These are phyloP conservation scores for Alca torda DNA, from an alignment of 2,797 vertebrate genomes.

Conservation along the genomic window DNA sequence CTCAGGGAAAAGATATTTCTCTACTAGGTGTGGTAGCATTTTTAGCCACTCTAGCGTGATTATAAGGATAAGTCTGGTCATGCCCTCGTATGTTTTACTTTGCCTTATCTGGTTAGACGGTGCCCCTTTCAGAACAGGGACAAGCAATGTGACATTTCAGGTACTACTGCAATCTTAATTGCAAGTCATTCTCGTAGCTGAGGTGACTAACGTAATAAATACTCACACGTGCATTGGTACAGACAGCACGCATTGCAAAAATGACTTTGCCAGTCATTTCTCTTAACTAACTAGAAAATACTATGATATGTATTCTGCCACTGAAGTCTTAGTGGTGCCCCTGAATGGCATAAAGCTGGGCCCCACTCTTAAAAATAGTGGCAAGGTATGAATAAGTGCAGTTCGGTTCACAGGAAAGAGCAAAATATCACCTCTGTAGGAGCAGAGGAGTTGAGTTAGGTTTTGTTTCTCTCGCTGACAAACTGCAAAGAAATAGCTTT, in stretches of 20 bases:
- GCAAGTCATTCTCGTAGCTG: constrained; percentile 19
- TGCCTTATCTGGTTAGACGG: background rate
- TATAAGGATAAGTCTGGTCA: constrained; percentile 5
- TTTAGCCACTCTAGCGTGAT: background rate
- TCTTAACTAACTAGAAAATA: background rate
- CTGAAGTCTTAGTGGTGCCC: background rate
- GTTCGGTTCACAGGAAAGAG: background rate
- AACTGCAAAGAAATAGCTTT: background rate
- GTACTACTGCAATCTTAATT: constrained; percentile 28
- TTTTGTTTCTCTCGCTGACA: background rate
- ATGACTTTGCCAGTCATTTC: background rate
- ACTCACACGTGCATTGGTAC: background rate
- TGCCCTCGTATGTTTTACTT: background rate
- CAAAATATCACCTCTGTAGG: background rate
- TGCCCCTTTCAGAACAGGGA: constrained; percentile 1
- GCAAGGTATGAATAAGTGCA: background rate
- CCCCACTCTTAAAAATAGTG: constrained; percentile 53
- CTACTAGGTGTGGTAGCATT: background rate
- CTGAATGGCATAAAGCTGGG: constrained; percentile 33
- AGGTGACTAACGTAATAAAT: background rate
- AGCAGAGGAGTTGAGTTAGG: background rate
- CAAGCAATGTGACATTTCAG: constrained; percentile 49
- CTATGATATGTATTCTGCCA: background rate
- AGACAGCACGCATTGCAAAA: background rate
- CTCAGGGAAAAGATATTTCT: background rate